phyloP scores from a whole-genome alignment of 1,140 invertebrate genomes.

The Eufriesea mexicana region DNA sequence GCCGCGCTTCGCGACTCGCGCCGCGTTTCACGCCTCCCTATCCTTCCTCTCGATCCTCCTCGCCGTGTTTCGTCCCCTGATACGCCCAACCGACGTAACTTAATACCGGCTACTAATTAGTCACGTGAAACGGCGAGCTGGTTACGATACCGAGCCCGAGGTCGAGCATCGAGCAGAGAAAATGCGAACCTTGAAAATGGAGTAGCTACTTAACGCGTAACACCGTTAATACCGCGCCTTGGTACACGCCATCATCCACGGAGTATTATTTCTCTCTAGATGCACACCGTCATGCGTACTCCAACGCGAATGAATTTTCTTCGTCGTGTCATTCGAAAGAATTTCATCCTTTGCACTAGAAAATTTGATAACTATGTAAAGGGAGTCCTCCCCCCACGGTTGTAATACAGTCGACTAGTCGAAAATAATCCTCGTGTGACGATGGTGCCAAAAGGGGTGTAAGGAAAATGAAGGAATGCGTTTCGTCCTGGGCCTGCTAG shows the following conservation, averaged over 20 bases:
- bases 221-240: conserved; percentile 34
- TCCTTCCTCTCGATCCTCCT: too few relatives aligned
- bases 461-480: too few relatives aligned
- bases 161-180: conserved; percentile 23
- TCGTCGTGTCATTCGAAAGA: too few relatives aligned
- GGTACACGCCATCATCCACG: conserved; percentile 8
- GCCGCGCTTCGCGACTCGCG: too few relatives aligned
- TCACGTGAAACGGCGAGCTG: conserved; percentile 32
- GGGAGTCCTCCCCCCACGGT: too few relatives aligned
- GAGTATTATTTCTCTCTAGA: not conserved
- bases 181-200: conserved; percentile 36
- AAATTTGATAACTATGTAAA: too few relatives aligned
- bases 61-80: not conserved
- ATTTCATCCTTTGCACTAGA: too few relatives aligned
- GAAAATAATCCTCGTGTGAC: too few relatives aligned
- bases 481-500: too few relatives aligned
- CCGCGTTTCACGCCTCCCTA: not conserved
- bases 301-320: too few relatives aligned
- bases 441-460: too few relatives aligned
- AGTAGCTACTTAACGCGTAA: conserved; percentile 27
- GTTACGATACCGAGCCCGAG: conserved; percentile 16
- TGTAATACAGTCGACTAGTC: too few relatives aligned
- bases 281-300: not conserved
- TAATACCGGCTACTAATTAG: conserved; percentile 50
- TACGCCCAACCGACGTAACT: conserved; percentile 35